Conservation (phyloP, 2,888 invertebrate genomes). For the Dromius quadrimaculatus region DNA sequence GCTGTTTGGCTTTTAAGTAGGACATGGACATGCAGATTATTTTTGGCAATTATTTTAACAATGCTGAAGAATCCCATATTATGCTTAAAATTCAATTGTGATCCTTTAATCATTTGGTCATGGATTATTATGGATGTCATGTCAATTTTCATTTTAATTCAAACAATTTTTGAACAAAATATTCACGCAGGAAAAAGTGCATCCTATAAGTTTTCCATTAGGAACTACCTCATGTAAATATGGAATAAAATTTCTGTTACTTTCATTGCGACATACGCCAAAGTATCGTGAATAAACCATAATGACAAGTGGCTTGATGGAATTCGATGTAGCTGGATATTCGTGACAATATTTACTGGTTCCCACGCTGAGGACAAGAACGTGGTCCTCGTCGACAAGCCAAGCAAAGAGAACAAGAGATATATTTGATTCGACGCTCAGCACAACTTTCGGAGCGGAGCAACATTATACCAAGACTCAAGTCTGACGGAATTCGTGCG, state of each 20-base stretch:
- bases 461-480: constrained; percentile 53
- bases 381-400: neutral
- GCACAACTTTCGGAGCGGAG: constrained; percentile 30
- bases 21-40: too few relatives aligned
- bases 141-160: too few relatives aligned
- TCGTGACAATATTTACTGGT: constrained; percentile 71
- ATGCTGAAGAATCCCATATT: too few relatives aligned
- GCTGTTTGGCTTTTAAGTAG: too few relatives aligned
- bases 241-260: neutral
- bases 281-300: constrained; percentile 52
- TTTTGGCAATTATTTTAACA: too few relatives aligned
- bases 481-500: constrained; percentile 57
- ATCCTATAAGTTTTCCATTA: too few relatives aligned
- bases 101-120: too few relatives aligned
- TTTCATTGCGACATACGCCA: neutral
- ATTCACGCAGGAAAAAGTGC: too few relatives aligned
- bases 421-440: constrained; percentile 25
- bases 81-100: too few relatives aligned
- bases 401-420: constrained; percentile 66
- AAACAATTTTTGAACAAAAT: too few relatives aligned
- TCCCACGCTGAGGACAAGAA: constrained; percentile 64
- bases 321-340: constrained; percentile 63
- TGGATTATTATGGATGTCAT: too few relatives aligned
- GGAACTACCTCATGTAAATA: too few relatives aligned
- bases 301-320: constrained; percentile 62